These are phyloP conservation scores for Aphaenogaster ashmeadi DNA, from an alignment of 1,140 invertebrate genomes.

Conservation along the genomic window DNA sequence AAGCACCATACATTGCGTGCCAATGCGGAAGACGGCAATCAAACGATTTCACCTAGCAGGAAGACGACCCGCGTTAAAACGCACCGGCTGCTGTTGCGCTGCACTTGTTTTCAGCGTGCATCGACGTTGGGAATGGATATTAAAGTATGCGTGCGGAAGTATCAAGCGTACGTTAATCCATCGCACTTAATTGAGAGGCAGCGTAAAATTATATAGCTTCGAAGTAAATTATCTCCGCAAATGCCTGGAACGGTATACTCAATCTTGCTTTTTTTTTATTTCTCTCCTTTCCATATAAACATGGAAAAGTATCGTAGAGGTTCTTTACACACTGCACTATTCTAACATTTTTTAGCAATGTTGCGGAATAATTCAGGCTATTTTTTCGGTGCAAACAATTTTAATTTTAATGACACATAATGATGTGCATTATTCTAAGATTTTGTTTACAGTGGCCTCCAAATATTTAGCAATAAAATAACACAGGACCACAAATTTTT, in stretches of 20 bases:
- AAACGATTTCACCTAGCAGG: constrained; percentile 66
- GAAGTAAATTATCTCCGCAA: background rate
- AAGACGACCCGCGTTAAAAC: constrained; percentile 56
- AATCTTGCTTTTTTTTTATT: background rate
- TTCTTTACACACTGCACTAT: background rate
- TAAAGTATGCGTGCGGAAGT: constrained; percentile 4
- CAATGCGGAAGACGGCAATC: constrained; percentile 65
- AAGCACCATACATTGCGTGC: constrained; percentile 29
- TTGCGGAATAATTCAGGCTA: background rate
- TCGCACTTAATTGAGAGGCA: constrained; percentile 29
- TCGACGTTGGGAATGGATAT: constrained; percentile 13
- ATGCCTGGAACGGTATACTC: background rate
- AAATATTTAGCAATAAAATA: constrained; percentile 17
- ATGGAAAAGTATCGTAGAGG: background rate
- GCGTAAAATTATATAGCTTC: constrained; percentile 34
- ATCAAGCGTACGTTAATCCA: constrained; percentile 1
- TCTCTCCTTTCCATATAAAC: background rate
- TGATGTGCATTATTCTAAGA: constrained; percentile 29
- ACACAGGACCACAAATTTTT: too few species aligned
- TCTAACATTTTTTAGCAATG: background rate
- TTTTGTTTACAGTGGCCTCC: constrained; percentile 45
- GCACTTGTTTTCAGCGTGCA: constrained; percentile 8
- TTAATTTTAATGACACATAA: background rate
- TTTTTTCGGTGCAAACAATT: background rate
- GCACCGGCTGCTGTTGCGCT: constrained; percentile 9